These are phyloP conservation scores for Odontocerum albicorne DNA, from an alignment of 2,888 invertebrate species.

Conservation along the genomic window DNA sequence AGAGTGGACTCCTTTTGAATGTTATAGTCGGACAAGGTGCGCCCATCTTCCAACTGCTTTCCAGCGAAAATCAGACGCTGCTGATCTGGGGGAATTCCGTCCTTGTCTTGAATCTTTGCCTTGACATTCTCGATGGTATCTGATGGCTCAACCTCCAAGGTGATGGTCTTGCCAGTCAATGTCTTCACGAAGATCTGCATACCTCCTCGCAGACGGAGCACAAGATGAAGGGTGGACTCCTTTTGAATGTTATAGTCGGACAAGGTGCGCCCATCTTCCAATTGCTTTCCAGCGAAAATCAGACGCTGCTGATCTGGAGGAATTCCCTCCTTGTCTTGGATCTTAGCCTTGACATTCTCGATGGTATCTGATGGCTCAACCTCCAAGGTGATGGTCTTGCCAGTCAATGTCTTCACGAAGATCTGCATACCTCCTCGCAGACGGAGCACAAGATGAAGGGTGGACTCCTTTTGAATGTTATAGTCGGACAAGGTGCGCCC, in stretches of 20 bases:
- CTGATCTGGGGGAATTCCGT: constrained; percentile 59
- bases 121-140: constrained; percentile 57
- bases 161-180: constrained; percentile 60
- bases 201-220: constrained; percentile 61
- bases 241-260: too few relatives aligned
- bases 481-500: constrained; percentile 60
- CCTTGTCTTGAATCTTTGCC: constrained; percentile 55
- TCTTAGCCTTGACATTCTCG: constrained; percentile 65
- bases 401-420: constrained; percentile 59
- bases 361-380: constrained; percentile 64
- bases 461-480: constrained; percentile 61
- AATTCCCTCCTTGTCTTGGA: constrained; percentile 59
- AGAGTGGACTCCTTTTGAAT: constrained; percentile 64
- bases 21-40: constrained; percentile 62
- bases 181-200: constrained; percentile 66
- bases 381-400: constrained; percentile 60
- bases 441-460: constrained; percentile 55
- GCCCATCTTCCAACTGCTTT: constrained; percentile 59
- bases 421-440: constrained; percentile 69
- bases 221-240: constrained; percentile 61
- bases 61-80: constrained; percentile 60
- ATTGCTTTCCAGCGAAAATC: constrained; percentile 93
- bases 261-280: too few relatives aligned
- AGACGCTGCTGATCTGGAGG: constrained; percentile 85
- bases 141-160: constrained; percentile 52